Conservation (phyloP, 2,113 vertebrate species). For the Pseudolaguvia tuberculata region DNA sequence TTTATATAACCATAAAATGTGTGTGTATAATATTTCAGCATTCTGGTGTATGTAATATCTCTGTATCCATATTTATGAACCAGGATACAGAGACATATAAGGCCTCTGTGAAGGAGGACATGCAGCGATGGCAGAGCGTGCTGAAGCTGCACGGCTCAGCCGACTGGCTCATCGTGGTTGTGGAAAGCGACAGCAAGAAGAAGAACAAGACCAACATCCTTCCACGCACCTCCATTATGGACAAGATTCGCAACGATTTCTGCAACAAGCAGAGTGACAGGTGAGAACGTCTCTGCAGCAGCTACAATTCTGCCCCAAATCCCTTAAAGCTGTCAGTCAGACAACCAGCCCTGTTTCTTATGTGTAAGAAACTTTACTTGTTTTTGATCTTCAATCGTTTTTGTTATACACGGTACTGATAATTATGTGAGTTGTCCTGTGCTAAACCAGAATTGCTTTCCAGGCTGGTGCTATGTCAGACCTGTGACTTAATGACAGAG, state of each 20-base stretch:
- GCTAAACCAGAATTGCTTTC: slow-evolving; percentile 29
- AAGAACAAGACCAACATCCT: slow-evolving; percentile 99
- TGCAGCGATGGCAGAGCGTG: slow-evolving; percentile 91
- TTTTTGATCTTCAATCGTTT: too few relatives aligned
- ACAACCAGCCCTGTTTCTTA: neutral
- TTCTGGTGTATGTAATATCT: too few relatives aligned
- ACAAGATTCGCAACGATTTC: slow-evolving; percentile 98
- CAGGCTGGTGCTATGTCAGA: slow-evolving; percentile 37
- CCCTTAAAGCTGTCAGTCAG: neutral
- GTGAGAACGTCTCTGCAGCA: slow-evolving; percentile 57
- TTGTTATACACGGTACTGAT: slow-evolving; percentile 9
- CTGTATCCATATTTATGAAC: slow-evolving; percentile 2
- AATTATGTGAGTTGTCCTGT: neutral
- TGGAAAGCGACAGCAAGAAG: slow-evolving; percentile 92
- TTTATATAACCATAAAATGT: too few relatives aligned
- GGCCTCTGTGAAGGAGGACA: slow-evolving; percentile 88
- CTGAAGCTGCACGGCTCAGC: slow-evolving; percentile 77
- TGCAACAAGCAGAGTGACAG: slow-evolving; percentile 99
- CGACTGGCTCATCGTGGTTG: slow-evolving; percentile 95
- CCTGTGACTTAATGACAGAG: slow-evolving; percentile 11
- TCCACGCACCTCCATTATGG: slow-evolving; percentile 91
- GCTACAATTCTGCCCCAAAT: neutral
- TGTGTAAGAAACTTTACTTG: neutral
- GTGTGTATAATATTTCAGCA: too few relatives aligned
- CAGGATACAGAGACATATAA: slow-evolving; percentile 95